Evolutionary conservation across 2,797 vertebrate species (phyloP).

Genomic region (Takifugu rubripes): DNA sequence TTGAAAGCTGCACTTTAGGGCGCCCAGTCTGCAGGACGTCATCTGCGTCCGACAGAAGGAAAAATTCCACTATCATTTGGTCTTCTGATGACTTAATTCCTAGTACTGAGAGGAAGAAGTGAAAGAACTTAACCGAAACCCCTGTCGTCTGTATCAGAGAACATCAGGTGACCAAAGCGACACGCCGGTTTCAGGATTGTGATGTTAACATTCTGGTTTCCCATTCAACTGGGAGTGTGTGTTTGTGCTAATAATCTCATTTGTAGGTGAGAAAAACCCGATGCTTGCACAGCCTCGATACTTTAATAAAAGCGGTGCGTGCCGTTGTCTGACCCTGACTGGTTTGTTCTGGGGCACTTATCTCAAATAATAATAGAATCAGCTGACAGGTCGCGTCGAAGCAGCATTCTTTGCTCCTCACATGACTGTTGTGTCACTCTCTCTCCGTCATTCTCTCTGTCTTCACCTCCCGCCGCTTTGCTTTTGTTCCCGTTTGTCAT

Average conservation of each 20-base stretch:
- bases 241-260: neutral
- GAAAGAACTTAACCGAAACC: too few species aligned
- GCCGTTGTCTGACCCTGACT: constrained; percentile 38
- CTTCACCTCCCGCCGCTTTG: neutral
- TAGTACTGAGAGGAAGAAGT: too few species aligned
- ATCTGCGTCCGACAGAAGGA: too few species aligned
- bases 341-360: constrained; percentile 66
- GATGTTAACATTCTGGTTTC: too few species aligned
- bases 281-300: constrained; percentile 1
- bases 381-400: constrained; percentile 68
- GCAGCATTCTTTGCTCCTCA: constrained; percentile 73
- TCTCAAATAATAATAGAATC: constrained; percentile 72
- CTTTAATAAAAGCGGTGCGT: constrained; percentile 22
- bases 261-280: neutral
- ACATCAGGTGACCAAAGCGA: too few species aligned
- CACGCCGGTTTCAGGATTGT: too few species aligned
- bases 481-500: neutral
- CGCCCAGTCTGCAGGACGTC: too few species aligned
- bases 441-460: constrained; percentile 16
- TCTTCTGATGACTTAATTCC: too few species aligned
- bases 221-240: too few species aligned
- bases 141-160: too few species aligned
- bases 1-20: too few species aligned
- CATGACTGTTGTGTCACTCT: constrained; percentile 62
- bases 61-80: too few species aligned